Percentiles rank a stretch among this genome's conserved stretches.
phyloP scores from a whole-genome alignment of 2,797 vertebrate species.

The Sebastes miniatus region DNA sequence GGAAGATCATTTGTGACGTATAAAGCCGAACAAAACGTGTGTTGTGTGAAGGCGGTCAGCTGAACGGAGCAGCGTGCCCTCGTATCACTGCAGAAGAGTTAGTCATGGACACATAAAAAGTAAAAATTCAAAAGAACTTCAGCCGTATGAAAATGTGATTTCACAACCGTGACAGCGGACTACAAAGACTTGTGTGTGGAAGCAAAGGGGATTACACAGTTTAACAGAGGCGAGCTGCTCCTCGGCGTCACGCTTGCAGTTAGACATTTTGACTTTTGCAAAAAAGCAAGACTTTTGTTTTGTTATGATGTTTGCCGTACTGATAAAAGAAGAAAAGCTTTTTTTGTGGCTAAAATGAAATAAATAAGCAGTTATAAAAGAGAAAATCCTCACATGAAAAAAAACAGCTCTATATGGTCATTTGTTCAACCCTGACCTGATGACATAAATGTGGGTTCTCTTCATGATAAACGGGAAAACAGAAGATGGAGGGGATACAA shows the following conservation, averaged over 20 bases:
- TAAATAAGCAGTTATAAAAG: not conserved
- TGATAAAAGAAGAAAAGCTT: not conserved
- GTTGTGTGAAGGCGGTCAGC: conserved; percentile 60
- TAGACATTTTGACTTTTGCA: no score
- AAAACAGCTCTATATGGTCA: not conserved
- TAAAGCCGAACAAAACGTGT: conserved; percentile 45
- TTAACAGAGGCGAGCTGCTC: not conserved
- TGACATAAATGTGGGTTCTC: not conserved
- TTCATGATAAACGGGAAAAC: conserved; percentile 1
- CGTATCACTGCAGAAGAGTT: conserved; percentile 29
- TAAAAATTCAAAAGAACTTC: conserved; percentile 7
- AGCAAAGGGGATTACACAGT: not conserved
- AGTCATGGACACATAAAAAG: conserved; percentile 33
- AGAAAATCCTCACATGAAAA: not conserved
- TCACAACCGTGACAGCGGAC: not conserved
- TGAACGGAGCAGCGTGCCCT: conserved; percentile 39
- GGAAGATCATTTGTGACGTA: conserved; percentile 31
- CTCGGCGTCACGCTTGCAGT: not conserved
- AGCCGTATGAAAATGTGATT: conserved; percentile 45
- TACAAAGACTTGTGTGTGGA: conserved; percentile 40
- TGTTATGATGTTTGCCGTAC: not conserved
- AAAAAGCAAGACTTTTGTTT: not conserved
- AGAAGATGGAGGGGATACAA: not conserved
- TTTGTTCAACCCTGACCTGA: not conserved
- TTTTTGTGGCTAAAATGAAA: not conserved